A percentile compares a stretch with the other conserved stretches of the same genome.
phyloP scores from a whole-genome alignment of 2,113 vertebrate genomes.

The Platichthys flesus region DNA sequence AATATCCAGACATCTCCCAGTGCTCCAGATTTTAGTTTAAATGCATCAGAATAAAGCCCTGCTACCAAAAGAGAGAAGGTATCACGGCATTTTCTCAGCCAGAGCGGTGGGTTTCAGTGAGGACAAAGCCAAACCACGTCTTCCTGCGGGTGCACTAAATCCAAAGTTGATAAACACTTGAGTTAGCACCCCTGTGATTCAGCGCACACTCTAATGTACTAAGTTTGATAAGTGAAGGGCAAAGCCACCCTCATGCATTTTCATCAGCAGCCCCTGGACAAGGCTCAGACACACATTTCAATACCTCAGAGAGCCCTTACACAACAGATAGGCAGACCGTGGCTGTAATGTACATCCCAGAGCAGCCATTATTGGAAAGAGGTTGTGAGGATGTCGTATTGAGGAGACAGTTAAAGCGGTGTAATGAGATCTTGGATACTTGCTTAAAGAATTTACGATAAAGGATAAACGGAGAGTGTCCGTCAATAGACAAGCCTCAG shows the following conservation, averaged over 20 bases:
- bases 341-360: constrained; percentile 75
- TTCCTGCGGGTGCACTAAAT: constrained; percentile 69
- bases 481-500: constrained; percentile 55
- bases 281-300: constrained; percentile 76
- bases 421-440: constrained; percentile 75
- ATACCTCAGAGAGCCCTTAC: constrained; percentile 75
- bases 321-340: constrained; percentile 67
- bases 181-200: constrained; percentile 71
- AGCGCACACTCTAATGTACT: constrained; percentile 71
- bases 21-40: constrained; percentile 4
- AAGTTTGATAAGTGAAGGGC: constrained; percentile 82
- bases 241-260: constrained; percentile 77
- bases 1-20: too few relatives aligned
- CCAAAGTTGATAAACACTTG: constrained; percentile 73
- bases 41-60: not conserved
- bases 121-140: constrained; percentile 49
- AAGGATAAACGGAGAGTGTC: constrained; percentile 57
- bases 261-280: constrained; percentile 73
- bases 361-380: constrained; percentile 72
- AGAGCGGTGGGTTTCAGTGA: constrained; percentile 36
- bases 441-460: constrained; percentile 74
- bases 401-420: constrained; percentile 70
- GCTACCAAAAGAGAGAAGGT: constrained; percentile 8
- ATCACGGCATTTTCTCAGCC: constrained; percentile 9
- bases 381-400: constrained; percentile 65